Conservation (phyloP, 1,140 invertebrate genomes). For the Temnothorax curvispinosus region DNA sequence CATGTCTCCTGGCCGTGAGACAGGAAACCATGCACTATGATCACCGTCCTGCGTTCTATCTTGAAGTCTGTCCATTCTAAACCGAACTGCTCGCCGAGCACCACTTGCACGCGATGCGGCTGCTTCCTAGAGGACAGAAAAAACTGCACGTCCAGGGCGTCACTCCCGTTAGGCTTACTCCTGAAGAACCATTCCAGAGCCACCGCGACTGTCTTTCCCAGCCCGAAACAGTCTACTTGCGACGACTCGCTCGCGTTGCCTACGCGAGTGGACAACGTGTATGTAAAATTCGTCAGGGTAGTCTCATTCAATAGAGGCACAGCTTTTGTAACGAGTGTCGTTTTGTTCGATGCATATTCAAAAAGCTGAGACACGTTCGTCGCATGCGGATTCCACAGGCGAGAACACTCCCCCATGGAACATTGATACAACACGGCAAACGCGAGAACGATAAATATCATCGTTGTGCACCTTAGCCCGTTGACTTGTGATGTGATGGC, state of each 20-base stretch:
- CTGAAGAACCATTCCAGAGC: conserved; percentile 75
- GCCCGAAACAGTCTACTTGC: conserved; percentile 80
- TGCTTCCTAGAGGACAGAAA: conserved; percentile 76
- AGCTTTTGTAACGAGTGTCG: background rate
- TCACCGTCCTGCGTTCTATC: conserved; percentile 83
- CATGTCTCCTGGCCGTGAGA: conserved; percentile 86
- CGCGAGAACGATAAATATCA: background rate
- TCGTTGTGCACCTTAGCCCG: background rate
- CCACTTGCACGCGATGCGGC: conserved; percentile 72
- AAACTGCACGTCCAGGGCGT: conserved; percentile 79
- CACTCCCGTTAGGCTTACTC: conserved; percentile 63
- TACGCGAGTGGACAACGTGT: background rate
- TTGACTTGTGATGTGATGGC: no score
- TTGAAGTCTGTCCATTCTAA: conserved; percentile 87
- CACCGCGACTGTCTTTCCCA: conserved; percentile 71
- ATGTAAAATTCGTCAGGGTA: conserved; percentile 49
- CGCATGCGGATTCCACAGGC: background rate
- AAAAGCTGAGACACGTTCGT: background rate
- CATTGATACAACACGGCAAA: background rate
- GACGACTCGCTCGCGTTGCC: background rate
- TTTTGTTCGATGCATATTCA: background rate
- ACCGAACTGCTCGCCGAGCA: conserved; percentile 86
- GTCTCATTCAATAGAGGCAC: background rate
- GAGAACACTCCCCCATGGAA: background rate
- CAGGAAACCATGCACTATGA: conserved; percentile 88